Base-by-base conservation (phyloP, 2,888 invertebrate genomes). In the Acanthosoma haemorrhoidale region DNA sequence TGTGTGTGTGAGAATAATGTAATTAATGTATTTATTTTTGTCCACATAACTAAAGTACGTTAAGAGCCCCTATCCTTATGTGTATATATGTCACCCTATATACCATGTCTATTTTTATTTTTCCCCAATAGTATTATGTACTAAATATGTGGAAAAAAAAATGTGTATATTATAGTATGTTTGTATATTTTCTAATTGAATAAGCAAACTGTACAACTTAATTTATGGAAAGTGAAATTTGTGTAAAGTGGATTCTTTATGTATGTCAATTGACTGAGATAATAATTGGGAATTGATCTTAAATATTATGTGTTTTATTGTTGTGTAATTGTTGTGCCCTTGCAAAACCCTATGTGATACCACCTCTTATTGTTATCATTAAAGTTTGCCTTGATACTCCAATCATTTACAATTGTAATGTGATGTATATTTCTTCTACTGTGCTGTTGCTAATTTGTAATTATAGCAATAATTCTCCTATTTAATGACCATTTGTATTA, bases 231-330 rank as follows among this genome's bases (percentile, higher is more conserved):
- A 21, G 61, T 61, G 32, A 36, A 61, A 34, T 59, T 68, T 68
- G 31, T 31, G 63, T 36, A 38, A 60, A 63, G 41, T 43, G 69
- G 68, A 59, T 66, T 72, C 67, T 72, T 61, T 61, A 70, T 70
- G 72, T 70, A 68, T 63, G 72, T 72, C 72, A 72, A 72, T 72
- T 72, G 72, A 72, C 72, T 72, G 72, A 72, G 72, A 72, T 72
- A 72, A 72, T 72, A 72, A 72, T 72, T 72, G 72, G 72, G 72
- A 72, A 72, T 70, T 72, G 72, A 72, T 71, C 72, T 61, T 18
- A 61, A 32, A 32, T 72, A 72, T 66, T 72, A 68, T 68, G 70
- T 68, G 72, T 70, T 70, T 60, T 41, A 72, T 72, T 66, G 72
- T 70, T 72, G 72, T 72, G 72, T 72, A 70, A 72, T 72, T 72